A percentile compares a stretch with the other conserved stretches of the same genome.
These are phyloP conservation scores for Drosophila pseudoobscura DNA, from an alignment of 1,140 invertebrate species.

Conservation along the genomic window DNA sequence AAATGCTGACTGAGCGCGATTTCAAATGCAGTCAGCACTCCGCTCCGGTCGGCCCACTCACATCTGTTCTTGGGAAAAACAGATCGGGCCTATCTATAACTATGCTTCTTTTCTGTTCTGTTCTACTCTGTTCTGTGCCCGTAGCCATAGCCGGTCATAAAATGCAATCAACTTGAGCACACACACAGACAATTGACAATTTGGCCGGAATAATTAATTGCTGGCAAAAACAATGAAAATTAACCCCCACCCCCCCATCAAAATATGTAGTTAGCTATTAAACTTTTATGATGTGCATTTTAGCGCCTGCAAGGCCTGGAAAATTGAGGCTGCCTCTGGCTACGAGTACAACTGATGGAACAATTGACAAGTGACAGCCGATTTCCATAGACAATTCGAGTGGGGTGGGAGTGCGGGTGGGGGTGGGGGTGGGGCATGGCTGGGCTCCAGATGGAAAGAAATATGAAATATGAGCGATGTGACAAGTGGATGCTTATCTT, in stretches of 20 bases:
- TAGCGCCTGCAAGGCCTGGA: constrained; percentile 29
- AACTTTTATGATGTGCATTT: constrained; percentile 34
- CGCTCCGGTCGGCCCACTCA: constrained; percentile 24
- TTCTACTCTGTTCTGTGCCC: background rate
- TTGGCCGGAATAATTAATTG: constrained; percentile 12
- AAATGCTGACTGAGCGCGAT: constrained; percentile 51
- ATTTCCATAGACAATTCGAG: constrained; percentile 54
- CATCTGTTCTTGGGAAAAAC: constrained; percentile 54
- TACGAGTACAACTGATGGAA: constrained; percentile 31
- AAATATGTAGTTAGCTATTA: constrained; percentile 29
- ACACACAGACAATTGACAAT: constrained; percentile 26
- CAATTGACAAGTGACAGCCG: constrained; percentile 54
- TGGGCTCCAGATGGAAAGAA: constrained; percentile 1
- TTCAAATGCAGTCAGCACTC: constrained; percentile 11
- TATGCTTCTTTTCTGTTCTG: constrained; percentile 19
- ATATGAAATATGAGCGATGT: constrained; percentile 68
- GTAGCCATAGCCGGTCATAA: constrained; percentile 36
- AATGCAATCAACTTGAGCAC: constrained; percentile 52
- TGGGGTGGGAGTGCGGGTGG: background rate
- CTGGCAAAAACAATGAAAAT: constrained; percentile 2
- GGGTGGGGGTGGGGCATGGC: background rate
- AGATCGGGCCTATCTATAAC: constrained; percentile 39
- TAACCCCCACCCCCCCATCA: background rate
- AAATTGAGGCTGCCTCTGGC: constrained; percentile 41
- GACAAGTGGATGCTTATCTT: constrained; percentile 60